phyloP scores from a whole-genome alignment of 2,113 vertebrate genomes.

The Oreotrochilus melanogaster region DNA sequence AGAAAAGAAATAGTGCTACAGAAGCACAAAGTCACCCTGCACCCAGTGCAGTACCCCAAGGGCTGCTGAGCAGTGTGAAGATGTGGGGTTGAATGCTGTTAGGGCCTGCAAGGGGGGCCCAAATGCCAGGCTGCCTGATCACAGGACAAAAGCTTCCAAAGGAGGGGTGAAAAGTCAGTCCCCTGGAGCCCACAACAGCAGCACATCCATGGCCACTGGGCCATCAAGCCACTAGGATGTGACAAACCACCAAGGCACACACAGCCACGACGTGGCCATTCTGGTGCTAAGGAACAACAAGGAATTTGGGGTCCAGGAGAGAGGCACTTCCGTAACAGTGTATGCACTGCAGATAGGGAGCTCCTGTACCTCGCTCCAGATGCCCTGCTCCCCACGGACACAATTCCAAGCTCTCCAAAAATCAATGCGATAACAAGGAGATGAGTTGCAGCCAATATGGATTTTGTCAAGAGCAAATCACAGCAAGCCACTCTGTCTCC shows the following conservation, averaged over 20 bases:
- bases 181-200: background rate
- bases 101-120: background rate
- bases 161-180: background rate
- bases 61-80: background rate
- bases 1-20: background rate
- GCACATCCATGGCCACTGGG: background rate
- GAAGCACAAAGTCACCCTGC: background rate
- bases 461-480: slow-evolving; percentile 60
- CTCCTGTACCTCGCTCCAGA: background rate
- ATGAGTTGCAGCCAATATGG: slow-evolving; percentile 63
- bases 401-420: slow-evolving; percentile 30
- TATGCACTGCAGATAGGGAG: rapidly evolving
- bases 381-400: background rate
- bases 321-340: background rate
- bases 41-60: background rate
- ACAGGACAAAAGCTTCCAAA: background rate
- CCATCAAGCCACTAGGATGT: background rate
- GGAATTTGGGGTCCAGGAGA: background rate
- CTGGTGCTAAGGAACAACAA: background rate
- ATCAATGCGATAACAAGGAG: slow-evolving; percentile 64
- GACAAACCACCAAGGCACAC: background rate
- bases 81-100: background rate
- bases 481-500: slow-evolving; percentile 32
- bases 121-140: background rate
- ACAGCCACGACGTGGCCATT: rapidly evolving